Base-by-base conservation (phyloP, 2,797 vertebrate genomes). In the Distichodus sexfasciatus region DNA sequence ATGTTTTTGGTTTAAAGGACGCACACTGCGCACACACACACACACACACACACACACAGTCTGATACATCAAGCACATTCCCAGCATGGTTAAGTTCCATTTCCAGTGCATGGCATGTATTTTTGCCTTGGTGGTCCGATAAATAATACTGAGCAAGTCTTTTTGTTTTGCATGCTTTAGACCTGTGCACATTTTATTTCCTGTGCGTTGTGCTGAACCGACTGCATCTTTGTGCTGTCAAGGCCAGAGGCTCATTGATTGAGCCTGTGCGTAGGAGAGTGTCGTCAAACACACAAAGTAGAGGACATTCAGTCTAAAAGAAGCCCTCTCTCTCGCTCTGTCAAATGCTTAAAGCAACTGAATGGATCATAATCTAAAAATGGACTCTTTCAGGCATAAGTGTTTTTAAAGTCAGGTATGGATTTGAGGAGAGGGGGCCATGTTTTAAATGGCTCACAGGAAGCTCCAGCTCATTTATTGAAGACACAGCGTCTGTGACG, bases 71-170 rank as follows among this genome's bases (percentile, higher is more conserved):
- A 41, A 41, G 15, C 50, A 31, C 21, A 24, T 46, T 50, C 53
- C 0, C 24, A 36, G 21, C 44, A 71, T 69, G 50, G 11, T 48
- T 12, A 11, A 12, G 23, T 2, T 31, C 44, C 55, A 48, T 14
- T 15, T 58, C 72, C 14, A 11, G 59, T 72, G 78, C 82, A 84
- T 78, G 78, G 60, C 68, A 69, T 78, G 73, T 3, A 21, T 59
- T 53, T 47, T 57, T 54, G 48, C 17, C 40, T 38, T 55, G 55
- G 47, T 44, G 60, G 33, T 26, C 55, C 31, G 24, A 63, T 11
- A 33, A 12, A 14, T 24, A 47, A 33, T 10, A 36, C 29, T 2
- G 33, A 43, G 10, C 23, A 43, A 7, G 17, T 53, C 33, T 23
- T 57, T 2, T 67, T 3, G 48, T 48, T 55, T 38, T 54, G 41